A percentile compares a stretch with the other conserved stretches of the same genome.
phyloP scores from a whole-genome alignment of 2,113 vertebrate genomes.

The Archilochus colubris region DNA sequence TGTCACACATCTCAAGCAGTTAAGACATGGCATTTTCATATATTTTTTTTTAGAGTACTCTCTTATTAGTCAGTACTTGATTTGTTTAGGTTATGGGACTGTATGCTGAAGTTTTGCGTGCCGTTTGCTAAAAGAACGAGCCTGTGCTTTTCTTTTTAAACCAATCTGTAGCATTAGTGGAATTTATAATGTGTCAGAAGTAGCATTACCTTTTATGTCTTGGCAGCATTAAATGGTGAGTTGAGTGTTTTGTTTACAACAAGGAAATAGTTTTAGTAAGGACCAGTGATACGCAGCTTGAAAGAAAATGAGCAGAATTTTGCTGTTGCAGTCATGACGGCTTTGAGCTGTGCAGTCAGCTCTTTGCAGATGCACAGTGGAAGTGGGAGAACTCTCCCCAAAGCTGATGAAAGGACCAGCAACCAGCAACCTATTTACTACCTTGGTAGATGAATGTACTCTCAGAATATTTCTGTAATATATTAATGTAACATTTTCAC shows the following conservation, averaged over 20 bases:
- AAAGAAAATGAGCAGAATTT: not conserved
- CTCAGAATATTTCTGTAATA: not conserved
- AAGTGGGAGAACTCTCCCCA: not conserved
- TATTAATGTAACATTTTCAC: not conserved
- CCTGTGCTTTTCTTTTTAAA: not conserved
- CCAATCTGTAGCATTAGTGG: not conserved
- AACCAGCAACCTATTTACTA: not conserved
- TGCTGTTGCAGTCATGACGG: not conserved
- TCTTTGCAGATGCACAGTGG: not conserved
- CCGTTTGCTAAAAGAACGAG: not conserved
- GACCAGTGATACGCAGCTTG: not conserved
- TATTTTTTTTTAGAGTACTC: not conserved
- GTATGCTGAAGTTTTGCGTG: not conserved
- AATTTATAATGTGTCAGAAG: not conserved
- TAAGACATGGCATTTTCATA: not conserved
- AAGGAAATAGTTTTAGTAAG: not conserved
- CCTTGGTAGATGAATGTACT: not conserved
- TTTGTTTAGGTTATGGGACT: not conserved
- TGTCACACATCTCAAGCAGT: not conserved
- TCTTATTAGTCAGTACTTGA: not conserved
- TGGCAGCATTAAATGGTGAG: not conserved
- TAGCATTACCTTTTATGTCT: not conserved
- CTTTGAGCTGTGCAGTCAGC: not conserved
- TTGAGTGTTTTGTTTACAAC: not conserved
- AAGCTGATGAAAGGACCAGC: not conserved